Base-by-base conservation (phyloP, 2,888 invertebrate genomes). In the Tromatobia lineatoria region DNA sequence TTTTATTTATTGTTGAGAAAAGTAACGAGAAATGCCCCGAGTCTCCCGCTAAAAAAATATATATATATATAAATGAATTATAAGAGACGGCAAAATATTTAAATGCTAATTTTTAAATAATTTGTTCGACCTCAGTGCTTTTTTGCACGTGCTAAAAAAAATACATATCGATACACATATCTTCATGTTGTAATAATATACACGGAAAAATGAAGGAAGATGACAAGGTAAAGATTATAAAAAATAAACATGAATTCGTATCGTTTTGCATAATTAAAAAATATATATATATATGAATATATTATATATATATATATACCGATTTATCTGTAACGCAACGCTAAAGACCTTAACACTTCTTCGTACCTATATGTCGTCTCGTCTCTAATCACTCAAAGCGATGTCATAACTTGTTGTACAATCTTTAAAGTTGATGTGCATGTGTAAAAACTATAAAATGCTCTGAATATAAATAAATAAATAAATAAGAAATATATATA, bases 401-500 rank as follows among this genome's bases (percentile, higher is more conserved):
- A 86, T 75, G 57, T 42, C 77, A 78, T 73, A 75, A 73, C 64
- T 73, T 67, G 67, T 57, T 82, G 83, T 78, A 69, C 89, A 90
- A 90, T 88, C 76, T 86, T 87, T 84, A 75, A 85, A 89, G 87
- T 90, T 79, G 86, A 78, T 80, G 77, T 81, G 79, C 59, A 64
- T 57, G 70, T 66, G 42, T 67, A 34, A 75, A 50, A 38, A 71
- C 18, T 61, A 61, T 83, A 64, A 70, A 79, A 82, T 59, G 71
- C 45, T 64, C 67, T 52, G 59, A 57, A 76, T 82, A 80, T 20
- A 70, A 38, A 75, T 42, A 81, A 78, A 85, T 73, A 82, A 71
- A 67, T 78, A 87, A 25, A 87, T 90, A 88, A 88, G 70, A 89
- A 88, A 38, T 38, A 88, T 85, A 86, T 87, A 86, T 88, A 81